These are phyloP conservation scores for Poecilobothrus nobilitatus DNA, from an alignment of 2,888 invertebrate species.

Conservation along the genomic window DNA sequence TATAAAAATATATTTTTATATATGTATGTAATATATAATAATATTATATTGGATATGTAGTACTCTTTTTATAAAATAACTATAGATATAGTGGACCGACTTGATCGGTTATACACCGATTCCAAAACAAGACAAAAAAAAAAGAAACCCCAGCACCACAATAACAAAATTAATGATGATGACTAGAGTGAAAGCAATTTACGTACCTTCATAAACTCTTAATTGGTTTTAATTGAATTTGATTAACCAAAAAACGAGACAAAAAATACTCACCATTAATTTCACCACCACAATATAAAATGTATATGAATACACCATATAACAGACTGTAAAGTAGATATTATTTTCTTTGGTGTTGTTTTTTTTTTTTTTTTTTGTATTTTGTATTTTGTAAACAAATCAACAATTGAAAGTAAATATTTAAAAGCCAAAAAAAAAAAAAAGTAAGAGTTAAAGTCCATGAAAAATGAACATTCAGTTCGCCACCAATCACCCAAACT, in stretches of 20 bases:
- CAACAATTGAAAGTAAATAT: neutral
- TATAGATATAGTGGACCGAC: too few species aligned
- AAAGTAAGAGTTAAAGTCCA: too few species aligned
- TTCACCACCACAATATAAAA: neutral
- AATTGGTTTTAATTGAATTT: conserved; percentile 21
- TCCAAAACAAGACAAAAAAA: neutral
- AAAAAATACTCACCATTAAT: neutral
- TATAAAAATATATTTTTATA: neutral
- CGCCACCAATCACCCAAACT: too few species aligned
- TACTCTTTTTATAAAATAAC: too few species aligned
- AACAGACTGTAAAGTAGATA: neutral
- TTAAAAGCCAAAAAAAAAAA: too few species aligned
- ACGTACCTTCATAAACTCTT: conserved; percentile 20
- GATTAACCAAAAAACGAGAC: conserved; percentile 16
- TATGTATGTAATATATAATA: neutral
- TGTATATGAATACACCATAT: neutral
- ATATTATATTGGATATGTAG: too few species aligned
- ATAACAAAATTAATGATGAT: conserved; percentile 7
- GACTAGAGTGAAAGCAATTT: conserved; percentile 8
- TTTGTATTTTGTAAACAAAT: neutral
- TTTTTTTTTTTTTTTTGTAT: neutral
- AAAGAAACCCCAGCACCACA: neutral
- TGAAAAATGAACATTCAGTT: too few species aligned
- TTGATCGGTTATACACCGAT: too few species aligned
- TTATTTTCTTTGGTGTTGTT: neutral